phyloP scores from a whole-genome alignment of 53 echinoderm and acorn worm species.

The Stichopus horrens region DNA sequence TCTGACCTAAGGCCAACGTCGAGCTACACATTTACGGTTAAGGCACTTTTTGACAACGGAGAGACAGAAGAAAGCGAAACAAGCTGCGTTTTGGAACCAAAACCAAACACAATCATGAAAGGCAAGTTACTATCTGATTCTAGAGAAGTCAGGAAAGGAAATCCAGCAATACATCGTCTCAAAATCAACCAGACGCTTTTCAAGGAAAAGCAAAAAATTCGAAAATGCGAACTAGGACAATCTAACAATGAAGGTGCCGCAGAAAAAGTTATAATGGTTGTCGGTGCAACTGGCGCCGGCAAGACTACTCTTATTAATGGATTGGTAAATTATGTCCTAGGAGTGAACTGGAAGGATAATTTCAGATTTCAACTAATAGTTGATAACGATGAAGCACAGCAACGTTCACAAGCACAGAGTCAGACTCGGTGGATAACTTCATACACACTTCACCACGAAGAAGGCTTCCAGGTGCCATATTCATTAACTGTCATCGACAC shows the following conservation, averaged over 20 bases:
- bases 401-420: constrained; percentile 51
- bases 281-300: constrained; percentile 67
- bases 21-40: neutral
- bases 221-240: constrained; percentile 34
- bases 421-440: constrained; percentile 60
- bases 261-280: constrained; percentile 61
- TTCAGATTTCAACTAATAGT: constrained; percentile 61
- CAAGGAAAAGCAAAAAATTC: neutral
- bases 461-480: constrained; percentile 4
- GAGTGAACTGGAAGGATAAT: constrained; percentile 59
- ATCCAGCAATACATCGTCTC: constrained; percentile 31
- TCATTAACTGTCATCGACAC: constrained; percentile 14
- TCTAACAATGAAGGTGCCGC: neutral
- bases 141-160: constrained; percentile 24
- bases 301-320: constrained; percentile 68
- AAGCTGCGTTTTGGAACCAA: neutral
- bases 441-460: constrained; percentile 52
- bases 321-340: constrained; percentile 61
- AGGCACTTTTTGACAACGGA: neutral
- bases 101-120: constrained; percentile 18
- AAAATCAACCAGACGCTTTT: neutral
- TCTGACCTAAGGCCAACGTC: constrained; percentile 25
- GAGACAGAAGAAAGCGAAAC: constrained; percentile 27
- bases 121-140: neutral
- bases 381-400: constrained; percentile 35